These are phyloP conservation scores for Magallana nippona DNA, from an alignment of 2,888 invertebrate species.

Conservation along the genomic window DNA sequence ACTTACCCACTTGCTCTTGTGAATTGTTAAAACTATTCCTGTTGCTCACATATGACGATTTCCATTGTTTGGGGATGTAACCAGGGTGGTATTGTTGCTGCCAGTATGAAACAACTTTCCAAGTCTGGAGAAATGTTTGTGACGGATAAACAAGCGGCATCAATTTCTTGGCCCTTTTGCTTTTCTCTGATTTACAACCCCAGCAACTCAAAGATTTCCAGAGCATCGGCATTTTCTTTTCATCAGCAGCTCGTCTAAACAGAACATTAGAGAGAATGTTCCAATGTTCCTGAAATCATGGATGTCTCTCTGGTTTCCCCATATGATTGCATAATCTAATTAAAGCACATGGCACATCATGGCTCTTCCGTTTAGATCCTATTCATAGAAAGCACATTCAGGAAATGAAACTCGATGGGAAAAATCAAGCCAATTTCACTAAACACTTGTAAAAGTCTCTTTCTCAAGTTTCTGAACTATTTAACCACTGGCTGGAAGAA, in stretches of 20 bases:
- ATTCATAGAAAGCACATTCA: constrained; percentile 28
- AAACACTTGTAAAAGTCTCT: constrained; percentile 29
- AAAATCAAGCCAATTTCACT: constrained; percentile 8
- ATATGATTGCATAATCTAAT: constrained; percentile 33
- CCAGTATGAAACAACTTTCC: constrained; percentile 30
- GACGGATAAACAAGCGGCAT: constrained; percentile 13
- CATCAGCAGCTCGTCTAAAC: background rate
- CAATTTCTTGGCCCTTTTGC: constrained; percentile 14
- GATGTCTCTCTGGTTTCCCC: constrained; percentile 20
- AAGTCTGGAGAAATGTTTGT: constrained; percentile 15
- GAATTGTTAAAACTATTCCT: background rate
- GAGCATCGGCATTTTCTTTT: constrained; percentile 25
- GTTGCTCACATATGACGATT: background rate
- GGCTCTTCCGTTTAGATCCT: constrained; percentile 18
- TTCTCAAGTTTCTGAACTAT: constrained; percentile 21
- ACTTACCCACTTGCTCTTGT: constrained; percentile 15
- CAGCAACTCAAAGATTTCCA: constrained; percentile 25
- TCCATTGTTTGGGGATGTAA: constrained; percentile 24
- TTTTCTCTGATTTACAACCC: constrained; percentile 25
- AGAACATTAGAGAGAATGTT: background rate
- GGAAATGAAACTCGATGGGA: constrained; percentile 29
- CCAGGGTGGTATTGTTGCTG: constrained; percentile 18
- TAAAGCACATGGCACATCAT: constrained; percentile 24
- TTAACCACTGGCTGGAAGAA: constrained; percentile 33
- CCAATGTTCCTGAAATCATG: background rate